Evolutionary conservation across 2,797 vertebrate species (phyloP).

Genomic region (Helostoma temminkii): DNA sequence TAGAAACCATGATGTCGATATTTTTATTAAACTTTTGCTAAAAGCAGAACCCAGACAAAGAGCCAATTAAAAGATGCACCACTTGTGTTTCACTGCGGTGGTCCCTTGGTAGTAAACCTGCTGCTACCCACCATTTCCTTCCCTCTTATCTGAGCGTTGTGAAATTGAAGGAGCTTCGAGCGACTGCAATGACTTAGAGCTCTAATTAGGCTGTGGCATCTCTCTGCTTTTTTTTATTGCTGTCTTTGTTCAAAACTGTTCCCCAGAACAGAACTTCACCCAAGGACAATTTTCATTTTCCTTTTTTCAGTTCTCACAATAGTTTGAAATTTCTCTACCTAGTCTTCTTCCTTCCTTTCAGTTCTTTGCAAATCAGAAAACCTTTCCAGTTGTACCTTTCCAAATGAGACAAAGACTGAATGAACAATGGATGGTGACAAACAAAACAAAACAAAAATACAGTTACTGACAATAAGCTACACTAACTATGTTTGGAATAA

Average conservation of each 20-base stretch:
- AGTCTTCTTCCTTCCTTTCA: background rate
- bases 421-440: no score
- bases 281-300: conserved; percentile 39
- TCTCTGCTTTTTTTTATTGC: conserved; percentile 34
- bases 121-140: conserved; percentile 24
- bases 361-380: background rate
- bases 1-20: background rate
- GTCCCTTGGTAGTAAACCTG: conserved; percentile 56
- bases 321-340: background rate
- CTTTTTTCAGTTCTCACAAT: background rate
- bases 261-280: conserved; percentile 31
- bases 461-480: no score
- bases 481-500: no score
- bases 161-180: conserved; percentile 57
- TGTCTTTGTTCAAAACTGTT: conserved; percentile 53
- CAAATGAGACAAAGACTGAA: no score
- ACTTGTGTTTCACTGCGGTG: conserved; percentile 31
- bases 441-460: no score
- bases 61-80: conserved; percentile 62
- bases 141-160: conserved; percentile 38
- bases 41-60: conserved; percentile 50
- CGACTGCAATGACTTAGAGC: conserved; percentile 49
- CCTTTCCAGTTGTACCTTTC: background rate
- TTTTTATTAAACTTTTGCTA: background rate
- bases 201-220: conserved; percentile 58